Evolutionary conservation across 2,113 vertebrate species (phyloP).

Genomic region (Pyxicephalus adspersus): DNA sequence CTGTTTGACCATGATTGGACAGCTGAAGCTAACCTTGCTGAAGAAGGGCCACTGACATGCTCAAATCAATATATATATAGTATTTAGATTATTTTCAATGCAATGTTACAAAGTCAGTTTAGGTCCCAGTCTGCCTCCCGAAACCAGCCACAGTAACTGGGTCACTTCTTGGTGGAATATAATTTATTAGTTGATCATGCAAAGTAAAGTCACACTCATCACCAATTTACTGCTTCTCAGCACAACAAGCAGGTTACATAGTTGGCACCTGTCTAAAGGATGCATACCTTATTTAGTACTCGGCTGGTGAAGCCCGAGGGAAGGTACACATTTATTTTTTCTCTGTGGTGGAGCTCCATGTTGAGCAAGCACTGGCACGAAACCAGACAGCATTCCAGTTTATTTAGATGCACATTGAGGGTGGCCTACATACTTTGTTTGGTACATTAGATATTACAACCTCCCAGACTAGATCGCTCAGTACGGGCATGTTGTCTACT

Average conservation of each 20-base stretch:
- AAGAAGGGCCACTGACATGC: too few relatives aligned
- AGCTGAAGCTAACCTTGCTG: too few relatives aligned
- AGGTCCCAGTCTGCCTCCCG: too few relatives aligned
- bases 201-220: background rate
- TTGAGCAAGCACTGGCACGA: slow-evolving; percentile 51
- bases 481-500: background rate
- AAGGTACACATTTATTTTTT: slow-evolving; percentile 29
- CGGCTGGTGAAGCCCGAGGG: slow-evolving; percentile 42
- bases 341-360: slow-evolving; percentile 35
- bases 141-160: background rate
- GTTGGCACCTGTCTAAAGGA: slow-evolving; percentile 30
- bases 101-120: too few relatives aligned
- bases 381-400: slow-evolving; percentile 41
- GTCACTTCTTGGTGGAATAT: background rate
- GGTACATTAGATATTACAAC: slow-evolving; percentile 1
- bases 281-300: slow-evolving; percentile 40
- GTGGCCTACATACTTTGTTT: slow-evolving; percentile 41
- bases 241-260: slow-evolving; percentile 50
- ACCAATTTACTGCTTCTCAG: background rate
- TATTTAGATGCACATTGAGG: slow-evolving; percentile 31
- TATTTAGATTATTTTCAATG: too few relatives aligned
- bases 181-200: background rate
- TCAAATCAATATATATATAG: too few relatives aligned
- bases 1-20: too few relatives aligned
- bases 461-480: background rate